Evolutionary conservation across 2,797 vertebrate species (phyloP).

Genomic region (Diplodus sargus): DNA sequence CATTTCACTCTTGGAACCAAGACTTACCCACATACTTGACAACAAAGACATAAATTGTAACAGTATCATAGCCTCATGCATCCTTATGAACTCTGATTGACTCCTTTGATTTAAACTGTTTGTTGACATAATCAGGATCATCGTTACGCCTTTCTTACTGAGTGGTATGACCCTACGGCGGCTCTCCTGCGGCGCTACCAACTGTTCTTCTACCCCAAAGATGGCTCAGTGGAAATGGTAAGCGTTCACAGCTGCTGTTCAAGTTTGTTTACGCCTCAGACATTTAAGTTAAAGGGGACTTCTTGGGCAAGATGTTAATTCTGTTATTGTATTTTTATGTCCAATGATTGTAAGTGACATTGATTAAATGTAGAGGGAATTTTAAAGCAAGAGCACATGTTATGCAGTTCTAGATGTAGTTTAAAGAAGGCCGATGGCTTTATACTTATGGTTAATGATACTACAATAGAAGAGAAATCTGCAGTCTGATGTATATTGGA

Average conservation of each 20-base stretch:
- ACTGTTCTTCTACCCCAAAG: constrained; percentile 93
- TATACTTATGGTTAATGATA: too few species aligned
- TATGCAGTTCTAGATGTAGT: too few species aligned
- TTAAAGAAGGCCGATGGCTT: too few species aligned
- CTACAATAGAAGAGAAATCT: too few species aligned
- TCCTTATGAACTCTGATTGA: not conserved
- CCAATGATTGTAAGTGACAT: not conserved
- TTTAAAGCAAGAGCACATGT: not conserved
- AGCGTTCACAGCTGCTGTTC: constrained; percentile 18
- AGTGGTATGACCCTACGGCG: constrained; percentile 94
- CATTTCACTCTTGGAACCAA: not conserved
- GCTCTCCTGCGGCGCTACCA: constrained; percentile 92
- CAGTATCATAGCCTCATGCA: not conserved
- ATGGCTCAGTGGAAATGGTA: constrained; percentile 96
- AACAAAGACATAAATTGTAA: not conserved
- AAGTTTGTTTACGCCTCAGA: not conserved
- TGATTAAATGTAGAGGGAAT: not conserved
- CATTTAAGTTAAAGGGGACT: not conserved
- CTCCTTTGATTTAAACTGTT: constrained; percentile 7
- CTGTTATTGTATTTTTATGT: not conserved
- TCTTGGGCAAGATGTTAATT: not conserved
- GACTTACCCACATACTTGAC: not conserved
- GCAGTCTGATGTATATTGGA: too few species aligned
- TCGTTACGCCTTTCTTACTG: constrained; percentile 91
- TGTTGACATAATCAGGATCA: constrained; percentile 81